Evolutionary conservation across 2,797 vertebrate genomes (phyloP), one percentile per base, ranked within the genome.

Genomic region (Triplophysa yarkandensis): DNA sequence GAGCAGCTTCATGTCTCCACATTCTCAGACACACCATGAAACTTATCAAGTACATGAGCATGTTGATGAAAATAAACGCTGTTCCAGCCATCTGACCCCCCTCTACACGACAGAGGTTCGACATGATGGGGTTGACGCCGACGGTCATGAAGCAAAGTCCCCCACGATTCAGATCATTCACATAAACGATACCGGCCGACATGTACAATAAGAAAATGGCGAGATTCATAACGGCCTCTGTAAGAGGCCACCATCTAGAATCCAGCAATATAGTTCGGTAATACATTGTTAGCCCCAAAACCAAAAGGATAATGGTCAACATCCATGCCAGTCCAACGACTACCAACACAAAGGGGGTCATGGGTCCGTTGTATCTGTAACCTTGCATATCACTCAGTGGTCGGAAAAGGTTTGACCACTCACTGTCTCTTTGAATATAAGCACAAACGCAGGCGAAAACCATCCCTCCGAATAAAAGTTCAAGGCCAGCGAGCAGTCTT

Each of bases 241-340:
- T 89, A 61, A 93, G 83, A 0, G 93, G 93, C 93, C 93, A 94
- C 93, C 93, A 95, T 71, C 86, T 67, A 6, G 93, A 85, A 71
- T 91, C 83, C 0, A 94, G 89, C 32, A 94, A 92, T 76, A 94
- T 92, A 39, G 89, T 89, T 62, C 89, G 87, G 60, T 94, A 93
- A 81, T 93, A 93, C 89, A 91, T 89, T 0, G 93, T 93, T 70
- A 93, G 75, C 6, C 93, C 93, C 71, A 92, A 80, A 28, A 87
- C 89, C 62, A 91, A 62, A 6, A 94, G 82, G 7, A 85, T 58
- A 19, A 92, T n/a, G 0, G 92, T 91, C 17, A 93, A 74, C 4
- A 93, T 77, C 92, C 92, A 94, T 11, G 79, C 83, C 76, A 92
- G 48, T n/a, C 89, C 86, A 1, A 79, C 85, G 30, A 90, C 81